Conservation (phyloP, 2,113 vertebrate genomes). For the Mellivora capensis region DNA sequence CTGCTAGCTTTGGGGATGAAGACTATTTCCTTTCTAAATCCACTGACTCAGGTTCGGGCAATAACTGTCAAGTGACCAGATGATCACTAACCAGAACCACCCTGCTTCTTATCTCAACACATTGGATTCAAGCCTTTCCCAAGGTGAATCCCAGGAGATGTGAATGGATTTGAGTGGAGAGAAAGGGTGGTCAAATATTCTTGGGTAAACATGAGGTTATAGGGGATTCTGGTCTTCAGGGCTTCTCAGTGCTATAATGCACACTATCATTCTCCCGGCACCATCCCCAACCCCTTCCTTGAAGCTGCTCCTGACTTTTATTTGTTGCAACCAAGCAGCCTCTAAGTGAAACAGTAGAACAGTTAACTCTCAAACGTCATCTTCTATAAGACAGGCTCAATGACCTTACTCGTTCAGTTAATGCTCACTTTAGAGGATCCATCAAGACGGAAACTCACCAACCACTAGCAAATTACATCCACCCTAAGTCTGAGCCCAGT, state of each 20-base stretch:
- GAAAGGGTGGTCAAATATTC: not conserved
- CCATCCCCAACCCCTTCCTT: not conserved
- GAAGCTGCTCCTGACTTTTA: not conserved
- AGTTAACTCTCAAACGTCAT: not conserved
- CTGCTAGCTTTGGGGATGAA: not conserved
- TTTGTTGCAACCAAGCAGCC: not conserved
- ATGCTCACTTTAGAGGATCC: not conserved
- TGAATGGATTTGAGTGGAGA: not conserved
- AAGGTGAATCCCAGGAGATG: not conserved
- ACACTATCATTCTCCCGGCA: not conserved
- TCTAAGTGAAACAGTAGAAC: not conserved
- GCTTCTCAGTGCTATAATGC: not conserved
- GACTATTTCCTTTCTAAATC: not conserved
- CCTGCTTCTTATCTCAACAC: not conserved
- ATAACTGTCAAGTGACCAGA: not conserved
- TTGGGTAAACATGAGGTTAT: not conserved
- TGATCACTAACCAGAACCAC: not conserved
- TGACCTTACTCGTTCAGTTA: not conserved
- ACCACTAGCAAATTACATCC: not conserved
- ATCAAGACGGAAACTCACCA: not conserved
- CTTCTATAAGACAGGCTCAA: not conserved
- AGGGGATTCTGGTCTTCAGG: not conserved
- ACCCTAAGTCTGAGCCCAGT: not conserved
- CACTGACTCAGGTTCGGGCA: not conserved
- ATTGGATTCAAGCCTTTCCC: not conserved